phyloP scores from a whole-genome alignment of 2,797 vertebrate species.

The Paedocypris micromegethes region DNA sequence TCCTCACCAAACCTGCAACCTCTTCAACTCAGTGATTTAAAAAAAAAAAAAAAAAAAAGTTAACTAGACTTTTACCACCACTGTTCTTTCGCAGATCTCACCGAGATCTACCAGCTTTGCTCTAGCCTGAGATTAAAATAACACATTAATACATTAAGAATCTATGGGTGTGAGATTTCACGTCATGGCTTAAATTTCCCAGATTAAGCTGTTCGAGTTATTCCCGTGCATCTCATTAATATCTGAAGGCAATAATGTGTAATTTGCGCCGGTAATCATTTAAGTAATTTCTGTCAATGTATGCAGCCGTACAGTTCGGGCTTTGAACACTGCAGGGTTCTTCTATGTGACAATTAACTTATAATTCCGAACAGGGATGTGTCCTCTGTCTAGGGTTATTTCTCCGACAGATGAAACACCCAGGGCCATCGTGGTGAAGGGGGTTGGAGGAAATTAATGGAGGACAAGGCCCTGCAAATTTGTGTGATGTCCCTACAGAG shows the following conservation, averaged over 20 bases:
- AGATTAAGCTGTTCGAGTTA: conserved; percentile 66
- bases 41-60: too few species aligned
- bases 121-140: conserved; percentile 67
- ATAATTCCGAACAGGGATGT: conserved; percentile 30
- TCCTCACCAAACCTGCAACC: conserved; percentile 16
- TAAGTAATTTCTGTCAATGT: conserved; percentile 53
- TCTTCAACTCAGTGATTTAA: neutral
- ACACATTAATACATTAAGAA: conserved; percentile 73
- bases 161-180: conserved; percentile 70
- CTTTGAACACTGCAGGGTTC: conserved; percentile 25
- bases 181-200: conserved; percentile 71
- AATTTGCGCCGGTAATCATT: conserved; percentile 62
- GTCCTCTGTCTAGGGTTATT: conserved; percentile 21
- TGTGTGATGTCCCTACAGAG: neutral
- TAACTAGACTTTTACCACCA: too few species aligned
- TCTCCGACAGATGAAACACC: conserved; percentile 20
- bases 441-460: neutral
- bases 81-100: conserved; percentile 43
- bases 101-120: conserved; percentile 61
- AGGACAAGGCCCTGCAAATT: neutral
- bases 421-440: neutral
- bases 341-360: conserved; percentile 38
- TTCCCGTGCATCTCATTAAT: conserved; percentile 73
- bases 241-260: conserved; percentile 69
- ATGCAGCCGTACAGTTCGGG: conserved; percentile 34